Percentiles rank a stretch among this genome's conserved stretches.
phyloP scores from a whole-genome alignment of 1,140 invertebrate genomes.

The Mercenaria mercenaria region DNA sequence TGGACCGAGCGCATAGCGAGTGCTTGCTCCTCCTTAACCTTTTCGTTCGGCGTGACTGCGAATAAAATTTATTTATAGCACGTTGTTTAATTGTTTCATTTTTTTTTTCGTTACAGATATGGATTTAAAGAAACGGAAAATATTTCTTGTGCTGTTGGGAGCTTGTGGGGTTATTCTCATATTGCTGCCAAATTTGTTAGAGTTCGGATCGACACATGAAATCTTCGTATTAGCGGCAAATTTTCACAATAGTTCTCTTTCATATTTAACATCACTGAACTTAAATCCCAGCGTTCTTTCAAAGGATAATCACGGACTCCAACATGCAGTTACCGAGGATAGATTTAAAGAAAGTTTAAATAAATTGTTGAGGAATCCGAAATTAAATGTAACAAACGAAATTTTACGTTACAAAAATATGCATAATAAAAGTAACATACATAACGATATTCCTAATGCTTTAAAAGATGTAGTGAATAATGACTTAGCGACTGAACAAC shows the following conservation, averaged over 20 bases:
- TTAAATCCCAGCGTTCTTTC: background rate
- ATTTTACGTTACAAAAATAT: background rate
- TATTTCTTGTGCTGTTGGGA: slow-evolving; percentile 16
- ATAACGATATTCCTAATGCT: background rate
- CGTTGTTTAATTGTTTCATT: background rate
- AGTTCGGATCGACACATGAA: background rate
- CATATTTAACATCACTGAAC: slow-evolving; percentile 20
- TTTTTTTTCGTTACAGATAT: slow-evolving; percentile 6
- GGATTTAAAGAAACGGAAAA: slow-evolving; percentile 14
- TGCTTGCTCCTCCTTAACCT: too few species aligned
- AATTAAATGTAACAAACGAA: background rate
- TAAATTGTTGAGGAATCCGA: background rate
- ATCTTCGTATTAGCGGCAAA: background rate
- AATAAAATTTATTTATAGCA: too few species aligned
- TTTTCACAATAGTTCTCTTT: slow-evolving; percentile 41
- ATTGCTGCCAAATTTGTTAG: background rate
- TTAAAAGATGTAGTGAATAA: background rate
- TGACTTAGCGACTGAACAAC: background rate
- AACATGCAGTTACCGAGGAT: background rate
- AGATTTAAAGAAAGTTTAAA: background rate
- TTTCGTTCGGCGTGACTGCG: too few species aligned
- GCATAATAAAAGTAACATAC: background rate
- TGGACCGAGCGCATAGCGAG: too few species aligned
- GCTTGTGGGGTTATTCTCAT: background rate
- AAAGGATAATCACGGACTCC: background rate